Conservation (phyloP, 2,113 vertebrate species). For the Mesitornis unicolor region DNA sequence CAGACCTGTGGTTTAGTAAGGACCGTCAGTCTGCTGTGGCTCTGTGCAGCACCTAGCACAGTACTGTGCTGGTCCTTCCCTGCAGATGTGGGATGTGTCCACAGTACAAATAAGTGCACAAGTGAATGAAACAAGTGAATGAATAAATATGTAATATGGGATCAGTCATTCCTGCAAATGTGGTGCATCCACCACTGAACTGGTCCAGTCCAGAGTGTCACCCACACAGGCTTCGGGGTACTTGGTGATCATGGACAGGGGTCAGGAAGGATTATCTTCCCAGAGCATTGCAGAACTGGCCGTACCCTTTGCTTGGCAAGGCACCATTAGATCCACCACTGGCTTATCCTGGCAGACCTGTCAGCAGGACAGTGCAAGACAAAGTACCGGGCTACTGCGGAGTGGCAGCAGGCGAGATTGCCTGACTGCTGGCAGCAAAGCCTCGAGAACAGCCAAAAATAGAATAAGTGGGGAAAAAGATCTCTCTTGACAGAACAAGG, state of each 20-base stretch:
- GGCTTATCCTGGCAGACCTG: conserved; percentile 20
- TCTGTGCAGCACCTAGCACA: not conserved
- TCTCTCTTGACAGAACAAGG: not conserved
- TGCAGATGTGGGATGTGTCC: not conserved
- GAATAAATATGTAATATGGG: not conserved
- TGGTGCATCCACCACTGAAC: not conserved
- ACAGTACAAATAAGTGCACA: not conserved
- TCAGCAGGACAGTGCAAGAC: conserved; percentile 10
- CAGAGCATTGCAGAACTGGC: not conserved
- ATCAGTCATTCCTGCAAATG: not conserved
- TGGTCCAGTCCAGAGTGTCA: not conserved
- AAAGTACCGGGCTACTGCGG: not conserved
- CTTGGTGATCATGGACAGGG: accelerated
- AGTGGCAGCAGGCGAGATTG: not conserved
- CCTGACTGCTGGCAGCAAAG: not conserved
- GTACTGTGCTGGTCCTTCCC: not conserved
- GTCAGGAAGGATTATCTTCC: not conserved
- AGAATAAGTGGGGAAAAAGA: not conserved
- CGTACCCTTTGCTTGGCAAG: not conserved
- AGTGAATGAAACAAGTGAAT: accelerated
- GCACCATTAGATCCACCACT: conserved; percentile 13
- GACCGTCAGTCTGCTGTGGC: not conserved
- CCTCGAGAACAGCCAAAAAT: not conserved
- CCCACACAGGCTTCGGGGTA: not conserved
- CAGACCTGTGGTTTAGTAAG: not conserved